Conservation (phyloP, 2,797 vertebrate genomes). For the Bovichtus variegatus region DNA sequence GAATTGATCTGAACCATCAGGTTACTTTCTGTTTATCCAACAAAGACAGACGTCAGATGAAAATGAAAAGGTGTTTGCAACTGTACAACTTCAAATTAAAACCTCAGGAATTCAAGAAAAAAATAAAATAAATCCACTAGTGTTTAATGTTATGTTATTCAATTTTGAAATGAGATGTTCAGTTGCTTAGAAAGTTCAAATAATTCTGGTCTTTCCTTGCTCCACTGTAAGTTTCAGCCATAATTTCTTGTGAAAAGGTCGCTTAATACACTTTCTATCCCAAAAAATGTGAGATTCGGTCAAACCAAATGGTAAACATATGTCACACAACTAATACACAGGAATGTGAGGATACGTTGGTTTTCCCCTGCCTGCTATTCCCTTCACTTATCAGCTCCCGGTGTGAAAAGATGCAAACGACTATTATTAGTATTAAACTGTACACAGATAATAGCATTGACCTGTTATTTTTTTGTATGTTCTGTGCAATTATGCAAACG, state of each 20-base stretch:
- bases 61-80: background rate
- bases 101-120: background rate
- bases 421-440: background rate
- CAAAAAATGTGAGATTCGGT: background rate
- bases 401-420: background rate
- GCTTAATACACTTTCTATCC: background rate
- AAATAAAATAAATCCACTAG: background rate
- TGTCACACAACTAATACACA: background rate
- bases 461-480: background rate
- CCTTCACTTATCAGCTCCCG: background rate
- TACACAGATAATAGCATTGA: background rate
- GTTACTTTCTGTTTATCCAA: too few relatives aligned
- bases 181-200: too few relatives aligned
- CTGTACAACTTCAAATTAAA: background rate
- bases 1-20: background rate
- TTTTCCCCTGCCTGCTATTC: background rate
- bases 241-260: background rate
- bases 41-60: too few relatives aligned
- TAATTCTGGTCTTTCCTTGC: too few relatives aligned
- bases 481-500: conserved; percentile 2
- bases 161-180: background rate
- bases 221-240: background rate
- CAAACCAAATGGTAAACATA: background rate
- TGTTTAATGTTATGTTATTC: background rate
- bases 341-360: background rate